Base-by-base conservation (phyloP, 2,888 invertebrate genomes). In the Rhagium mordax region DNA sequence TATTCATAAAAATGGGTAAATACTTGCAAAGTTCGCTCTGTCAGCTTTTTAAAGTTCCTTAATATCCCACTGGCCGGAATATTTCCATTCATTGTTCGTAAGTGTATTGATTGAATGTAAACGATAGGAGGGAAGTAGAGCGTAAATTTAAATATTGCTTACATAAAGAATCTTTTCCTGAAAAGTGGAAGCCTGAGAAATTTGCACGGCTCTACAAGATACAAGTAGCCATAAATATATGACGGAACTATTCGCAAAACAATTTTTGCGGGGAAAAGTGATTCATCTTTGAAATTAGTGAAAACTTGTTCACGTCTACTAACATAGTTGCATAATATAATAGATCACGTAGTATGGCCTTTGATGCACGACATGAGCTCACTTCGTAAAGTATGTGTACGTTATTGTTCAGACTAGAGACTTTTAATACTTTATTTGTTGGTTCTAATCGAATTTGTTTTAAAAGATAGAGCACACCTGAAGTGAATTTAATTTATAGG, bases 51-150 rank as follows among this genome's bases (percentile, higher is more conserved):
- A 24, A 55, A 21, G 55, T 24, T 24, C 27, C 24, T 55, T 27
- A 24, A 55, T 55, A 55, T 21, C 20, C 55, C 27, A 15, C 24
- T 24, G 24, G 21, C n/a, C n/a, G 5, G 24, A 24, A 55, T 24
- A 55, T 55, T 55, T 55, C 55, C 55, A 55, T 55, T 55, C 15
- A 55, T 55, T 27, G 55, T 55, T n/a, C 21, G n/a, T 21, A 48
- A 48, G 24, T 48, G 20, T 61, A 61, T 61, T 64, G 61, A 61
- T 61, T 61, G 49, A 64, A 64, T 64, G 49, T 49, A 64, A 64
- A 48, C 62, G 49, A 64, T 48, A 48, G 16, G 62, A 27, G 24
- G 49, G 18, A 64, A 16, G n/a, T 7, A 16, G 27, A 41, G 18
- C 21, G 21, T 41, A 64, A 64, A 64, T 64, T 64, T 64, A 18